Evolutionary conservation across 1,140 invertebrate species (phyloP).

Genomic region (Pachypsylla venusta): DNA sequence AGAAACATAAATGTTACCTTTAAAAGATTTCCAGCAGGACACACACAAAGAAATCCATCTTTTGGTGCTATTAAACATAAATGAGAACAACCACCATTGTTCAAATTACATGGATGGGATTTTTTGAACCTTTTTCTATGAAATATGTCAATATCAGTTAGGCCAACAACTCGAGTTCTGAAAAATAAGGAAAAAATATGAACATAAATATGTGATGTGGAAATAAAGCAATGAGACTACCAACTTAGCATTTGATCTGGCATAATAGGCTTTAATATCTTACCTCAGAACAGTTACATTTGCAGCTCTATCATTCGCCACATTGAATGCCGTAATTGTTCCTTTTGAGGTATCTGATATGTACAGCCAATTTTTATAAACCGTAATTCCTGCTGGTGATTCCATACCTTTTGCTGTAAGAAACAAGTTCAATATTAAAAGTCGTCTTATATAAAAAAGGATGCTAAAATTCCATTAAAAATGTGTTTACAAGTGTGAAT

Average conservation of each 20-base stretch:
- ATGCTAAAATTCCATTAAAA: background rate
- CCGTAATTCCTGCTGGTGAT: slow-evolving; percentile 1
- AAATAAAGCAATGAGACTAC: slow-evolving; percentile 27
- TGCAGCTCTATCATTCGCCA: slow-evolving; percentile 29
- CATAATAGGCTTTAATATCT: slow-evolving; percentile 25
- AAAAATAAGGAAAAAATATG: slow-evolving; percentile 27
- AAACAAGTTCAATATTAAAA: background rate
- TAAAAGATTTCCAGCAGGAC: slow-evolving; percentile 71
- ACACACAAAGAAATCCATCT: slow-evolving; percentile 56
- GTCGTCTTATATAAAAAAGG: background rate
- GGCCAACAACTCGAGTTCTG: slow-evolving; percentile 47
- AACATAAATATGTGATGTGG: background rate
- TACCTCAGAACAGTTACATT: slow-evolving; percentile 42
- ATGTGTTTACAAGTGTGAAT: too few relatives aligned
- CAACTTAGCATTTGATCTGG: slow-evolving; percentile 39
- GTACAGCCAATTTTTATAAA: background rate
- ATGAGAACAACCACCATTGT: slow-evolving; percentile 78
- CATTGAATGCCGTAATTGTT: background rate
- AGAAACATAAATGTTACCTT: slow-evolving; percentile 31
- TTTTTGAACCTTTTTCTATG: slow-evolving; percentile 44
- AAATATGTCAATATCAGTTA: slow-evolving; percentile 77
- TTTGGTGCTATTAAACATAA: slow-evolving; percentile 66
- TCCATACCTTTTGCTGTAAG: background rate
- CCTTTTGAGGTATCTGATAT: background rate
- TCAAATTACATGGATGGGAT: slow-evolving; percentile 41